Conservation (phyloP, 1,140 invertebrate species). For the Harpegnathos saltator region DNA sequence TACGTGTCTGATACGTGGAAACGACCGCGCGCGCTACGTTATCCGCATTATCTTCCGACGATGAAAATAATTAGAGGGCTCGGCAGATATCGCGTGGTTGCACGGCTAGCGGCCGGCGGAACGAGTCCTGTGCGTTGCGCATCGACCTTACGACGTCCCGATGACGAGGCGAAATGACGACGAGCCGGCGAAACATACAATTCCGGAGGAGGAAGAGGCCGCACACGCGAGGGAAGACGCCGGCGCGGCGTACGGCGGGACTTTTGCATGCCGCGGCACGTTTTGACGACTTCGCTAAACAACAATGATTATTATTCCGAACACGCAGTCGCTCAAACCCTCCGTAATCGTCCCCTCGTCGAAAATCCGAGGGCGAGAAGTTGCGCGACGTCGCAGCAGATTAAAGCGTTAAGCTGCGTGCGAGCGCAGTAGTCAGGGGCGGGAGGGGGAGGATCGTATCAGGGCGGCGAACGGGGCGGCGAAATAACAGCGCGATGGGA, state of each 20-base stretch:
- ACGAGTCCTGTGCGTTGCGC: too few species aligned
- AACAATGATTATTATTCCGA: slow-evolving; percentile 78
- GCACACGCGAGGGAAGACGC: too few species aligned
- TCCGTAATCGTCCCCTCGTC: slow-evolving; percentile 66
- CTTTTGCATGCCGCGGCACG: slow-evolving; percentile 58
- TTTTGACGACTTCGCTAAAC: slow-evolving; percentile 71
- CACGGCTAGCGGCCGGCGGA: too few species aligned
- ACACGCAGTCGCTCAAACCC: slow-evolving; percentile 67
- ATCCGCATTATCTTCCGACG: too few species aligned
- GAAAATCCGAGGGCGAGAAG: slow-evolving; percentile 74
- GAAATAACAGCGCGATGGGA: slow-evolving; percentile 61
- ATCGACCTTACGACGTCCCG: too few species aligned
- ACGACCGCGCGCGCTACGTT: neutral
- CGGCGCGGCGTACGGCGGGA: too few species aligned
- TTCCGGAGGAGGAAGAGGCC: too few species aligned
- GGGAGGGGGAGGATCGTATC: too few species aligned
- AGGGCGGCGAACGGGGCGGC: slow-evolving; percentile 60
- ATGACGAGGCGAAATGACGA: too few species aligned
- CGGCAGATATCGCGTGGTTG: too few species aligned
- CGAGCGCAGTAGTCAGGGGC: slow-evolving; percentile 53
- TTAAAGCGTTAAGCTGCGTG: slow-evolving; percentile 76
- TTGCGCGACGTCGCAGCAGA: slow-evolving; percentile 70
- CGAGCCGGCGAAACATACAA: too few species aligned
- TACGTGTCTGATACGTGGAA: slow-evolving; percentile 2
- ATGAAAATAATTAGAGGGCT: too few species aligned